Conservation (phyloP, 2,888 invertebrate species). For the Xanthorhoe spadicearia region DNA sequence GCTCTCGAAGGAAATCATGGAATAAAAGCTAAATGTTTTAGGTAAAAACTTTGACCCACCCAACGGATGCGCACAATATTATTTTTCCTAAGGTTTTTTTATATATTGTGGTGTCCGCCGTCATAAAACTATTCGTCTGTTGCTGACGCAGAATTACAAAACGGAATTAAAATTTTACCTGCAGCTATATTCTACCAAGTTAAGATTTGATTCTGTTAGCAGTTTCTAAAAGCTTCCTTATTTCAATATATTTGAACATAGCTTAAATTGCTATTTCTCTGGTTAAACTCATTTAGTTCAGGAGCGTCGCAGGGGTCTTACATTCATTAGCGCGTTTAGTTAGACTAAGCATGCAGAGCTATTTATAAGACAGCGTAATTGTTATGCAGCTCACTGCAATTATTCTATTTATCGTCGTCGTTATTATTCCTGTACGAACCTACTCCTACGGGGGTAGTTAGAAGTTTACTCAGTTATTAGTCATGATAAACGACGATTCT, state of each 20-base stretch:
- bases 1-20: constrained; percentile 4
- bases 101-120: too few relatives aligned
- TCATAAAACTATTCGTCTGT: too few relatives aligned
- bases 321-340: constrained; percentile 9
- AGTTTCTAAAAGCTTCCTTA: background rate
- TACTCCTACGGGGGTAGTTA: background rate
- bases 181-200: too few relatives aligned
- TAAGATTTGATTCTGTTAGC: background rate
- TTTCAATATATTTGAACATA: background rate
- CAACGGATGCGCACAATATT: background rate
- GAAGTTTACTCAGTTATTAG: constrained; percentile 42
- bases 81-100: too few relatives aligned
- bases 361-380: constrained; percentile 17
- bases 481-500: constrained; percentile 34
- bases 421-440: constrained; percentile 11
- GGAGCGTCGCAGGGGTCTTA: constrained; percentile 1
- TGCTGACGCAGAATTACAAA: too few relatives aligned
- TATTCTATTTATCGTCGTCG: constrained; percentile 12
- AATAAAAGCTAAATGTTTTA: constrained; percentile 2
- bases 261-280: constrained; percentile 1
- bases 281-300: constrained; percentile 23
- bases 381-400: constrained; percentile 18
- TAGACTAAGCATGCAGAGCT: constrained; percentile 10
- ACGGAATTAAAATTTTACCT: too few relatives aligned
- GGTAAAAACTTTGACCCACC: background rate